Evolutionary conservation across 2,113 vertebrate genomes (phyloP).

Genomic region (Oncorhynchus mykiss): DNA sequence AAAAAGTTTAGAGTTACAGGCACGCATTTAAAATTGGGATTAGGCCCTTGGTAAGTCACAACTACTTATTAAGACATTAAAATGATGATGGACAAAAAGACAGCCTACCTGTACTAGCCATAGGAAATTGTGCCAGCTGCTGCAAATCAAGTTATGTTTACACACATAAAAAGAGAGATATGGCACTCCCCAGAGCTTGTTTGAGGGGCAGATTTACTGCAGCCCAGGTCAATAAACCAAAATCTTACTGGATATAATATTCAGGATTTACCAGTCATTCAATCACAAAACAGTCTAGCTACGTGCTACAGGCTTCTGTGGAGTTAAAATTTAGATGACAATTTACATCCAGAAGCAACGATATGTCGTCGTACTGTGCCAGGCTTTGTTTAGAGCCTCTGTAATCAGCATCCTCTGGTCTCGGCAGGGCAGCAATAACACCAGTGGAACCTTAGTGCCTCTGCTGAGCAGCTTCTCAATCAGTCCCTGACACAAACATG

Average conservation of each 20-base stretch:
- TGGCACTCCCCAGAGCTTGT: not conserved
- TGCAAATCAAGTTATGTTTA: not conserved
- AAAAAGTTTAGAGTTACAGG: not conserved
- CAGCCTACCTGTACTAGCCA: not conserved
- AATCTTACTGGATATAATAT: slow-evolving; percentile 1
- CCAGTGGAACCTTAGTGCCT: not conserved
- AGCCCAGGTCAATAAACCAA: not conserved
- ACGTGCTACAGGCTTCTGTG: not conserved
- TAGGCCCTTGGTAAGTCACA: not conserved
- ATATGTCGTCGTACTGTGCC: not conserved
- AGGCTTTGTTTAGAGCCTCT: not conserved
- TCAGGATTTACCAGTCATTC: not conserved
- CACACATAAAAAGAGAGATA: not conserved
- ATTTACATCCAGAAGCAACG: not conserved
- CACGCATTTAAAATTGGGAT: not conserved
- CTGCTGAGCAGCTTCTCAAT: not conserved
- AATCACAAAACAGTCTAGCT: not conserved
- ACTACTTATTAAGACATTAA: not conserved
- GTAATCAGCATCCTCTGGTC: not conserved
- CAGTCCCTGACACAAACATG: not conserved
- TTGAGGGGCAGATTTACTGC: slow-evolving; percentile 4
- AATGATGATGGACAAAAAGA: not conserved
- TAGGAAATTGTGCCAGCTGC: not conserved
- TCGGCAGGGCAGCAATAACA: not conserved
- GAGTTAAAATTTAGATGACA: not conserved